Conservation (phyloP, 2,113 vertebrate species). For the Naja naja region DNA sequence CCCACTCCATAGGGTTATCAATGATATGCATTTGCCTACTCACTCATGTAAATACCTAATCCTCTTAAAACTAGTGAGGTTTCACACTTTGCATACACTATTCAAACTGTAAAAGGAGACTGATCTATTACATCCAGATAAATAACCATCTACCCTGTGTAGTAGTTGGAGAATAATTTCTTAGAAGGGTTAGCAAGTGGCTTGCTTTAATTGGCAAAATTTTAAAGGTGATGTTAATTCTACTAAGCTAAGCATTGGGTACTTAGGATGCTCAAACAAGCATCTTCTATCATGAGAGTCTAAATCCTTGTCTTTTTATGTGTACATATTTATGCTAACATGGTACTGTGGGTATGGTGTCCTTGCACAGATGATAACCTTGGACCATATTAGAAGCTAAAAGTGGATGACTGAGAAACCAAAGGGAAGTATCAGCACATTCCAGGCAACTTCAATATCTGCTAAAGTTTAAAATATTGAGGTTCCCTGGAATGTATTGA, state of each 20-base stretch:
- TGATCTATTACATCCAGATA: conserved; percentile 52
- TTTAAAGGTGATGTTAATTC: neutral
- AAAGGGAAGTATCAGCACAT: neutral
- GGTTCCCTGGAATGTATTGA: neutral
- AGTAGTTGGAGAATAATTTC: conserved; percentile 43
- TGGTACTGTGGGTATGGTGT: neutral
- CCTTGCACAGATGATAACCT: neutral
- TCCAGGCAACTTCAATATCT: neutral
- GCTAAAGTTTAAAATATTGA: neutral
- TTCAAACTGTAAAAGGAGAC: conserved; percentile 44
- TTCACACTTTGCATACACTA: conserved; percentile 54
- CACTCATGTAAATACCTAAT: conserved; percentile 19
- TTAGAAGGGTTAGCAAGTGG: conserved; percentile 55
- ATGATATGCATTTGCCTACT: conserved; percentile 13
- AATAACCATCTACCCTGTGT: conserved; percentile 56
- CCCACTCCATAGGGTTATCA: conserved; percentile 24
- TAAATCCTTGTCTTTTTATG: neutral
- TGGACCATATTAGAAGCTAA: neutral
- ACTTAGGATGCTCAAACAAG: neutral
- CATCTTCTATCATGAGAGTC: neutral
- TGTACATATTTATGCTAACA: neutral
- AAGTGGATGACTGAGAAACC: neutral
- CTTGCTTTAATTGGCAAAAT: conserved; percentile 34
- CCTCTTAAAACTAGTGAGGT: conserved; percentile 47
- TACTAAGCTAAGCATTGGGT: neutral